These are phyloP conservation scores for Protonibea diacanthus DNA, from an alignment of 2,797 vertebrate species.

Conservation along the genomic window DNA sequence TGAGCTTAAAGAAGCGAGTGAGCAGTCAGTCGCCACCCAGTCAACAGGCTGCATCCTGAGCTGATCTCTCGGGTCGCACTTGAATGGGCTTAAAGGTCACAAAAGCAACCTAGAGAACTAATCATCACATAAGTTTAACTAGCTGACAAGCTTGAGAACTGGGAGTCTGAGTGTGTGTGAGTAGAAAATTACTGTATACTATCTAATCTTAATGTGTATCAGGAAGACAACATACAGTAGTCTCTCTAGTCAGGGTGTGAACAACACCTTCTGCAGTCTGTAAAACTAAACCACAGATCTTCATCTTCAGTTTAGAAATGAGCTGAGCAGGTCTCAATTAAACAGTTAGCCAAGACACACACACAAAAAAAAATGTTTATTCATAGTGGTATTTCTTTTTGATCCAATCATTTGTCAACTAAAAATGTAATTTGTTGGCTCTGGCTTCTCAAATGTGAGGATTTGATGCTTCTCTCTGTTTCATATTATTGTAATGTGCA, in stretches of 20 bases:
- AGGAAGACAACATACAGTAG: background rate
- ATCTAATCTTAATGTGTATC: too few species aligned
- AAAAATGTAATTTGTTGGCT: background rate
- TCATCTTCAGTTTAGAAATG: background rate
- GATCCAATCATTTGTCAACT: background rate
- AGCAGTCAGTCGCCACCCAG: conserved; percentile 20
- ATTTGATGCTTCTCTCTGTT: background rate
- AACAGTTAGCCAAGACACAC: background rate
- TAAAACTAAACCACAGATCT: background rate
- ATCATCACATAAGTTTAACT: background rate
- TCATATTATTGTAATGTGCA: background rate
- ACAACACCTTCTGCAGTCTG: background rate
- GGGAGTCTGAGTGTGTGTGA: background rate
- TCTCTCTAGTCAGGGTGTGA: background rate
- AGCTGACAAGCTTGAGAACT: background rate
- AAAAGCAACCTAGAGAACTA: background rate
- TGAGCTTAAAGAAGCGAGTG: conserved; percentile 50
- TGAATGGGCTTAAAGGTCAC: conserved; percentile 17
- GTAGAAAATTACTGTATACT: background rate
- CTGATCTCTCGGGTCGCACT: background rate
- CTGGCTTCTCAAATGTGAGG: background rate
- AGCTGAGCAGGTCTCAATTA: background rate
- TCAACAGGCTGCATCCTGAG: background rate
- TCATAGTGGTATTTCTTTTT: background rate
- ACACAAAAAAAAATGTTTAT: background rate